Conservation (phyloP, 2,113 vertebrate species). For the Oncorhynchus tshawytscha region DNA sequence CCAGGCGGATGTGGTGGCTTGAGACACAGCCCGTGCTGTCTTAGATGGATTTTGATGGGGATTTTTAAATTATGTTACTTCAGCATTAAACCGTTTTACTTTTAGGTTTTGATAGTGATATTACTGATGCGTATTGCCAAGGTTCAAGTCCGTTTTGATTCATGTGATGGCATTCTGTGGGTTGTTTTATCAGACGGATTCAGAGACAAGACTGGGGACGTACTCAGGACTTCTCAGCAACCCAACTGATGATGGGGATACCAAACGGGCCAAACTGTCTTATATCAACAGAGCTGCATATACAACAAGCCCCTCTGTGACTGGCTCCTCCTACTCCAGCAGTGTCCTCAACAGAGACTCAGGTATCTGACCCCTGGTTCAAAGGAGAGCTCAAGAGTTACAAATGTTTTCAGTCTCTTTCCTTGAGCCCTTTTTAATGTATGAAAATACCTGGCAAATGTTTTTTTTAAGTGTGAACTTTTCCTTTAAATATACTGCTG, state of each 20-base stretch:
- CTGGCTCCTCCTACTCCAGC: constrained; percentile 73
- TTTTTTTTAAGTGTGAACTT: too few relatives aligned
- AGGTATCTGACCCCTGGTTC: constrained; percentile 66
- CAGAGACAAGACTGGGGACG: constrained; percentile 82
- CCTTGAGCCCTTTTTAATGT: too few relatives aligned
- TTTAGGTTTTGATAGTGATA: neutral
- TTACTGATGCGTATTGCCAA: neutral
- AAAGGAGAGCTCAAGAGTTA: neutral
- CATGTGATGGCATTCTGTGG: neutral
- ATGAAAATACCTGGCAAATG: too few relatives aligned
- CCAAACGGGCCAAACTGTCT: constrained; percentile 93
- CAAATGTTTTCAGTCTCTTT: neutral
- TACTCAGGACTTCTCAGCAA: constrained; percentile 80
- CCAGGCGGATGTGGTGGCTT: too few relatives aligned
- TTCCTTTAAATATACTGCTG: too few relatives aligned
- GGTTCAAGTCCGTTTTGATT: neutral
- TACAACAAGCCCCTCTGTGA: constrained; percentile 72
- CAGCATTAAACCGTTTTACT: too few relatives aligned
- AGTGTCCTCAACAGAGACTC: constrained; percentile 74
- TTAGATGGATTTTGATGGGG: too few relatives aligned
- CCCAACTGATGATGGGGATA: constrained; percentile 83
- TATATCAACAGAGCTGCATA: constrained; percentile 81
- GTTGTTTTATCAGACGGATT: constrained; percentile 66
- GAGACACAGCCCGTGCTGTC: too few relatives aligned
- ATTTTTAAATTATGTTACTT: too few relatives aligned